phyloP scores from a whole-genome alignment of 2,888 invertebrate genomes.

The Eristalinus sepulchralis region DNA sequence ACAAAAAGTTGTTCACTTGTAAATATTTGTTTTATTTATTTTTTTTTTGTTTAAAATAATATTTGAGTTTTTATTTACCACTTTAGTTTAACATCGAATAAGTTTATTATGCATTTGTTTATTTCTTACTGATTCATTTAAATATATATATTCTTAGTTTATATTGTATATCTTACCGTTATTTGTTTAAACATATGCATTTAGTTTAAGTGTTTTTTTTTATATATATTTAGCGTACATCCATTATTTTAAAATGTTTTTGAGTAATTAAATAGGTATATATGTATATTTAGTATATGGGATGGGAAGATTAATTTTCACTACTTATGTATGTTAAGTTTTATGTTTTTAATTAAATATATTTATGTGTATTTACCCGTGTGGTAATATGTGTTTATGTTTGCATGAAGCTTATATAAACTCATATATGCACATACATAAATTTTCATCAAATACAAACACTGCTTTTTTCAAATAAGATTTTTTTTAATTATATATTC shows the following conservation, averaged over 20 bases:
- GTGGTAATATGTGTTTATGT: neutral
- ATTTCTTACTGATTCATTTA: slow-evolving; percentile 68
- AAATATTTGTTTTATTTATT: slow-evolving; percentile 49
- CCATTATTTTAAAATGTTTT: slow-evolving; percentile 54
- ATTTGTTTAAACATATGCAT: slow-evolving; percentile 56
- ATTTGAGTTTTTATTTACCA: slow-evolving; percentile 67
- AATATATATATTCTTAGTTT: slow-evolving; percentile 55
- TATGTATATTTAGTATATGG: slow-evolving; percentile 42
- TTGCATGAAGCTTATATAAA: neutral
- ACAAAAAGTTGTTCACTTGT: slow-evolving; percentile 18
- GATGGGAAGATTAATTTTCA: slow-evolving; percentile 46
- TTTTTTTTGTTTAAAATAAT: slow-evolving; percentile 25
- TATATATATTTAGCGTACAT: slow-evolving; percentile 67
- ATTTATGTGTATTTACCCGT: slow-evolving; percentile 30
- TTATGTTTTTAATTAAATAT: slow-evolving; percentile 50
- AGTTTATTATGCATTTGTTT: slow-evolving; percentile 68
- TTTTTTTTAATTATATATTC: neutral
- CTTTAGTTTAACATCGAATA: slow-evolving; percentile 70
- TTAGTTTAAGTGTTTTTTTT: slow-evolving; percentile 48
- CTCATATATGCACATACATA: slow-evolving; percentile 1
- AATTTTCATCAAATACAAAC: slow-evolving; percentile 50
- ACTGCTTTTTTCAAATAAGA: slow-evolving; percentile 58
- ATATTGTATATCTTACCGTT: slow-evolving; percentile 40
- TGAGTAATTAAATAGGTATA: slow-evolving; percentile 54
- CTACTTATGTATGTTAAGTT: slow-evolving; percentile 43